Evolutionary conservation across 1,140 invertebrate genomes (phyloP).

Genomic region (Drosophila grimshawi): DNA sequence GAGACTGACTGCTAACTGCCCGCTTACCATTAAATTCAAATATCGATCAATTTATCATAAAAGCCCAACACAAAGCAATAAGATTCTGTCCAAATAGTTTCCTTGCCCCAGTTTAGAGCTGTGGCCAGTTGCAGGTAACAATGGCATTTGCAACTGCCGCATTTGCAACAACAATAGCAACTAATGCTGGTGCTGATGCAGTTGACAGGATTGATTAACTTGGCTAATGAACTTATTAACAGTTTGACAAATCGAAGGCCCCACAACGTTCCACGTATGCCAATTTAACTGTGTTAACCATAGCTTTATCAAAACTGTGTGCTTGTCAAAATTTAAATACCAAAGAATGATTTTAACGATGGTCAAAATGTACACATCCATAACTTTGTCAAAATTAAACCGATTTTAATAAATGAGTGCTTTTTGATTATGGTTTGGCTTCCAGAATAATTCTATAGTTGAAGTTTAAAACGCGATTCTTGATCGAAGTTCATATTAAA

Average conservation of each 20-base stretch:
- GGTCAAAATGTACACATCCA: no score
- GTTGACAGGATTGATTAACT: conserved; percentile 32
- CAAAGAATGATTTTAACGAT: no score
- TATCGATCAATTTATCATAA: conserved; percentile 83
- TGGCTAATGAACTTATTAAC: conserved; percentile 42
- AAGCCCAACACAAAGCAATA: conserved; percentile 43
- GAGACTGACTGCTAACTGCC: conserved; percentile 26
- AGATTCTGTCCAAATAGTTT: background rate
- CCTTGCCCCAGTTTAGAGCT: background rate
- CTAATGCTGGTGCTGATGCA: conserved; percentile 42
- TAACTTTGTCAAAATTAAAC: no score
- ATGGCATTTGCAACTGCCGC: conserved; percentile 23
- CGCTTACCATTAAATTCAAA: conserved; percentile 81
- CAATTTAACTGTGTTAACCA: no score
- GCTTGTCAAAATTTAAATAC: no score
- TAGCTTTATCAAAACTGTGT: no score
- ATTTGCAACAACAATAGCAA: conserved; percentile 14
- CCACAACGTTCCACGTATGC: background rate
- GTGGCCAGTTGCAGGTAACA: conserved; percentile 19
- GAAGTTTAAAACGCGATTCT: no score
- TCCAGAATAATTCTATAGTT: no score
- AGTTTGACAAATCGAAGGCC: conserved; percentile 5
- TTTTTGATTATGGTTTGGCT: no score
- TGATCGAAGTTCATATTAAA: no score
- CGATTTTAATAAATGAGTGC: no score